Conservation (phyloP, 2,888 invertebrate genomes). For the Acanthosepion pharaonis region DNA sequence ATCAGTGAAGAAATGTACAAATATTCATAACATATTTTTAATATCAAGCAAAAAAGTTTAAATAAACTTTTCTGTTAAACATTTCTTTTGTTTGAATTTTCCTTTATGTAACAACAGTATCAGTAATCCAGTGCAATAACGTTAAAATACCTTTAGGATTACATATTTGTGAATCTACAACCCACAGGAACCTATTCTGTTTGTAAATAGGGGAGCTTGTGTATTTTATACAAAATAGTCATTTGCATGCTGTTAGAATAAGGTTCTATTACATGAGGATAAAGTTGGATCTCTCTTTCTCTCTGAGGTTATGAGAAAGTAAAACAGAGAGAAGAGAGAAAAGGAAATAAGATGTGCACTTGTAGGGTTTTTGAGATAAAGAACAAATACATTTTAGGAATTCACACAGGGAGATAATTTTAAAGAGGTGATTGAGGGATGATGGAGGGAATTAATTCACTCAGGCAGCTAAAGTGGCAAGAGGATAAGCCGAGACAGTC, state of each 20-base stretch:
- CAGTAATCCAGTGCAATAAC: no score
- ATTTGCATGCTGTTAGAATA: constrained; percentile 22
- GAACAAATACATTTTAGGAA: neutral
- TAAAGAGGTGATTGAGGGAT: neutral
- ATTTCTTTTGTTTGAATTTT: no score
- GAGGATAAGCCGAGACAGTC: neutral
- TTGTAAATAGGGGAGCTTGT: no score
- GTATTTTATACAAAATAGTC: neutral
- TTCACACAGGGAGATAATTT: neutral
- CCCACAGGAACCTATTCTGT: no score
- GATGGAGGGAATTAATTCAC: neutral
- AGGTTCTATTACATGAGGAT: neutral
- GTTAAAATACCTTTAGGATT: no score
- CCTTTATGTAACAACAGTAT: no score
- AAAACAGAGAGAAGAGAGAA: neutral
- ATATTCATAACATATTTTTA: no score
- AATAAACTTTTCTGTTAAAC: no score
- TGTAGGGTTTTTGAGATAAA: neutral
- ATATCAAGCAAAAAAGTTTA: no score
- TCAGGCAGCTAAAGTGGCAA: neutral
- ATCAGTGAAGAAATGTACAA: no score
- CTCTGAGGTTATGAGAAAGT: neutral
- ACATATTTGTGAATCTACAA: no score
- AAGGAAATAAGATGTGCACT: neutral
- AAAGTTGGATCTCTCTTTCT: neutral